Evolutionary conservation across 2,888 invertebrate genomes (phyloP).

Genomic region (Agrotis ipsilon): DNA sequence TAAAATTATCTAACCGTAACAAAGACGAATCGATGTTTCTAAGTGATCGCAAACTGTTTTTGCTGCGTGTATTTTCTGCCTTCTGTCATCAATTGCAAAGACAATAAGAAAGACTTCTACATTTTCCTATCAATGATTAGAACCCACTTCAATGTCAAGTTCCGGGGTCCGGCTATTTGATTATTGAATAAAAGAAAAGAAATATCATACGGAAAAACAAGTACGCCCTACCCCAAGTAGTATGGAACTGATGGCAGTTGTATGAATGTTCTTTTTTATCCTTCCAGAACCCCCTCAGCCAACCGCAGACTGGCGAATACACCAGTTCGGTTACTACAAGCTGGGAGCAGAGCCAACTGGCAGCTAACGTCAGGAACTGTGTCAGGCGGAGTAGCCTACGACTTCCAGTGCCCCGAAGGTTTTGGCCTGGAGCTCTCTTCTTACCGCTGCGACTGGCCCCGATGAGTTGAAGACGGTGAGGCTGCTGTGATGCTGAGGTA

Average conservation of each 20-base stretch:
- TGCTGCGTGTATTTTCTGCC: no score
- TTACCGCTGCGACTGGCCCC: conserved; percentile 97
- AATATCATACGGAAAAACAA: not conserved
- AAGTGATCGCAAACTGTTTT: no score
- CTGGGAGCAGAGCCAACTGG: conserved; percentile 93
- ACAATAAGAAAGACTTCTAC: not conserved
- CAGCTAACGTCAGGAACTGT: conserved; percentile 95
- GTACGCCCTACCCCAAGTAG: not conserved
- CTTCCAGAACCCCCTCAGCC: conserved; percentile 93
- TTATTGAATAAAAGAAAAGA: not conserved
- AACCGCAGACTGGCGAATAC: conserved; percentile 95
- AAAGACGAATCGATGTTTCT: not conserved
- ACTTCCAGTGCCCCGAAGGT: conserved; percentile 96
- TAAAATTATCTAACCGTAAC: no score
- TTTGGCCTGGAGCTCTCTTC: conserved; percentile 94
- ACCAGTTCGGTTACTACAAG: conserved; percentile 95
- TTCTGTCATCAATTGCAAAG: not conserved
- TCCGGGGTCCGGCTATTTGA: no score
- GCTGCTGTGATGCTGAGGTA: conserved; percentile 96
- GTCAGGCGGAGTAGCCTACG: conserved; percentile 94
- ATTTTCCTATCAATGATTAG: no score
- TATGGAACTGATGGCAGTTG: not conserved
- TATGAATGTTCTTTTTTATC: not conserved
- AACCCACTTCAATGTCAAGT: no score
- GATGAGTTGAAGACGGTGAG: conserved; percentile 96